Conservation (phyloP, 1,140 invertebrate genomes). For the Acyrthosiphon pisum region DNA sequence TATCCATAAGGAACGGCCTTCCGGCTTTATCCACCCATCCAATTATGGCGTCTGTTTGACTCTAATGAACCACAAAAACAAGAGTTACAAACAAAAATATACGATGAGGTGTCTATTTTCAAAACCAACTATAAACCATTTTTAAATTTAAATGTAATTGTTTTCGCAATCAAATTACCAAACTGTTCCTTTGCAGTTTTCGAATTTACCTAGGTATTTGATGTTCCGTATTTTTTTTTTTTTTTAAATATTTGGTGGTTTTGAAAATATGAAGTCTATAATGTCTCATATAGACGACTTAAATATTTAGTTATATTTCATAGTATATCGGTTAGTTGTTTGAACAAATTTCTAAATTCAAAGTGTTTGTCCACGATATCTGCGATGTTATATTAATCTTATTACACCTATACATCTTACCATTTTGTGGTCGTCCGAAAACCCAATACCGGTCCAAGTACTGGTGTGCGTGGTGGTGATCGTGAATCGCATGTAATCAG, state of each 20-base stretch:
- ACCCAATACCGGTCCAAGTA: constrained; percentile 93
- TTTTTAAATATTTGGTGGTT: neutral
- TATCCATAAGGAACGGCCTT: constrained; percentile 84
- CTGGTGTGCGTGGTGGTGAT: constrained; percentile 83
- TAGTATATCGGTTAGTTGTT: neutral
- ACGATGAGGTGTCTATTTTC: neutral
- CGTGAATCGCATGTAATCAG: constrained; percentile 84
- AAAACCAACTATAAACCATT: neutral
- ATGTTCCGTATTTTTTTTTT: neutral
- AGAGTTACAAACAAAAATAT: neutral
- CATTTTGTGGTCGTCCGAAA: constrained; percentile 87
- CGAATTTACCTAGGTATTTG: neutral
- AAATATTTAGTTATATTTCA: neutral
- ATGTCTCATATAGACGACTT: neutral
- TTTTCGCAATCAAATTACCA: neutral
- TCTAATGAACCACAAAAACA: constrained; percentile 64
- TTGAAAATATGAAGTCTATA: neutral
- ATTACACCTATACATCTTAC: constrained; percentile 64
- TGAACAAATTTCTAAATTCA: neutral
- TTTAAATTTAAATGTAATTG: neutral
- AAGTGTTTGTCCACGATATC: neutral
- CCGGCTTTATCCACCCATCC: constrained; percentile 84
- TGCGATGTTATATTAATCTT: neutral
- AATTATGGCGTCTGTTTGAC: constrained; percentile 82
- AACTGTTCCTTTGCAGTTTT: neutral